phyloP scores from a whole-genome alignment of 2,113 vertebrate species.

The Siniperca chuatsi region DNA sequence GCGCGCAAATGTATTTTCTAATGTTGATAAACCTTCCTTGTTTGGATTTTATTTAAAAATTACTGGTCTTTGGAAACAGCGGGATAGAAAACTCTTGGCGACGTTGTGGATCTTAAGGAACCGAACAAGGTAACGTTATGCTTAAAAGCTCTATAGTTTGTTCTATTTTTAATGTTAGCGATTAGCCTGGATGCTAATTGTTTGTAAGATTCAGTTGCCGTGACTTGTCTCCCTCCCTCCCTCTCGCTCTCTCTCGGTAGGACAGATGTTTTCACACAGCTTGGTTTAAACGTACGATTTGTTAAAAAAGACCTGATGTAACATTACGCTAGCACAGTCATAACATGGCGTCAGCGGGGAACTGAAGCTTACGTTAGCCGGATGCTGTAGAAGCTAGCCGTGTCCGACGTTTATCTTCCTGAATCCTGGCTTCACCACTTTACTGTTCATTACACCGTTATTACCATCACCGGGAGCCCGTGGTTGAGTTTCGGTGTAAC shows the following conservation, averaged over 20 bases:
- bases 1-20: constrained; percentile 83
- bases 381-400: constrained; percentile 51
- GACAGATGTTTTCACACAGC: background rate
- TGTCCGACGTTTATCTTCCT: constrained; percentile 20
- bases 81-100: constrained; percentile 8
- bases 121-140: constrained; percentile 53
- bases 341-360: constrained; percentile 67
- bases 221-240: background rate
- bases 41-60: constrained; percentile 71
- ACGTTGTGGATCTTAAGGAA: constrained; percentile 54
- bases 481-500: background rate
- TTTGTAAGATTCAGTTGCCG: constrained; percentile 13
- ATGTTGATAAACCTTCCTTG: constrained; percentile 60
- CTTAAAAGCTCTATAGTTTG: background rate
- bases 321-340: constrained; percentile 25
- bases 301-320: background rate
- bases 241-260: background rate
- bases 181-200: constrained; percentile 69
- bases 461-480: background rate
- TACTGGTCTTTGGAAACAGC: constrained; percentile 29
- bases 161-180: constrained; percentile 47
- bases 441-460: no score
- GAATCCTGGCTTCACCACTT: background rate
- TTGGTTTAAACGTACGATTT: background rate
- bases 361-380: constrained; percentile 49